Base-by-base conservation (phyloP, 2,797 vertebrate genomes). In the Neoniphon sammara region DNA sequence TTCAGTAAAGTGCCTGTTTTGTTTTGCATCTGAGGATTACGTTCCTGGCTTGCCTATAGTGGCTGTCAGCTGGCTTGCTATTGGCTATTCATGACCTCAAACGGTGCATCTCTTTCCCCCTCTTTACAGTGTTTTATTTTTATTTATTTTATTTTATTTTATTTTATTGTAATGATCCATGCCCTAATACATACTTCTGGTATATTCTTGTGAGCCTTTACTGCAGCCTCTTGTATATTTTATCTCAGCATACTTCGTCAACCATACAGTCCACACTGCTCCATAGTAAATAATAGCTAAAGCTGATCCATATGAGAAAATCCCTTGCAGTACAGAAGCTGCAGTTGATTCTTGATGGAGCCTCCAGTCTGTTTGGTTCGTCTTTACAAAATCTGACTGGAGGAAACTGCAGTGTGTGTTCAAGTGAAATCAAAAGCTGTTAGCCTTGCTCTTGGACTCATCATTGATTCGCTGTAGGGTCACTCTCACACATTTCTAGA, bases 81-180 rank as follows among this genome's bases (percentile, higher is more conserved):
- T 59, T 34, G 31, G 31, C 31, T 34, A 34, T 7, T 34, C 31
- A 66, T 70, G 64, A 77, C 44, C 66, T n/a, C 15, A 10, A 27
- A 56, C 66, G 25, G 30, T 70, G 57, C 58, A 20, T 65, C 42
- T 73, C 36, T 71, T 62, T 55, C 54, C 66, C 23, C 39, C 47
- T 64, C 18, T 49, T 50, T 18, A 66, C 46, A 69, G 27, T 44
- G 23, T 46, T 34, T 34, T 34, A 34, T 34, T 39, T 5, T 39
- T 39, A 10, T 39, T 39, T 39, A 10, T 39, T 39, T 7, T 7
- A 39, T 39, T 2, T 39, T 8, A 39, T 7, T 39, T 7, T 7
- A 10, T 5, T 10, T 31, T 10, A 39, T 5, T 8, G 9, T 39
- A 39, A 39, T 44, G 12, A 47, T 7, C 44, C 44, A 47, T 47